Base-by-base conservation (phyloP, 2,888 invertebrate genomes). In the Plutella xylostella region DNA sequence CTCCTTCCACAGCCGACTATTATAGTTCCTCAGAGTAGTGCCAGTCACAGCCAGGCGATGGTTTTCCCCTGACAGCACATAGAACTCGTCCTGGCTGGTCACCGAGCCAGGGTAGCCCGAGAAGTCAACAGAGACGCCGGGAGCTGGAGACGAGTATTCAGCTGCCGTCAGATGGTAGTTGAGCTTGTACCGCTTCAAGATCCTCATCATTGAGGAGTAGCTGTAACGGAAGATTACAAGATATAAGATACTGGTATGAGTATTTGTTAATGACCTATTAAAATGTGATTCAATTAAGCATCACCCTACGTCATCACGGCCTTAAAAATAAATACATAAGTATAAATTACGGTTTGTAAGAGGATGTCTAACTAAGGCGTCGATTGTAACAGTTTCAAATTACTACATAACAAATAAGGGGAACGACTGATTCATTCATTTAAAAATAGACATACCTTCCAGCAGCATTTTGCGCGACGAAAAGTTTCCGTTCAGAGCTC, bases 81-180 rank as follows among this genome's bases (percentile, higher is more conserved):
- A 94, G 66, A 91, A 92, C 63, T 94, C 94, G 66, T 95, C 94
- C 43, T 92, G 90, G 25, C 94, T 94, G 31, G 90, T 90, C 30
- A 94, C 65, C 12, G 91, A 88, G 9, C 93, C 95, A 0, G 95
- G 95, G 68, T 94, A 95, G 0, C 94, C 91, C 0, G 94, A 90
- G 76, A 95, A 94, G 9, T 90, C 87, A 18, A 93, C 86, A 3
- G 88, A 86, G 33, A 83, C 82, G 0, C 91, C 92, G 1, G 92
- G 89, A 18, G 92, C 87, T 3, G 85, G 65, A 14, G 74, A 70
- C 14, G 79, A 72, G 39, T 77, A 72, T 38, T 64, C 62, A 40
- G 74, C 74, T 2, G 86, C 76, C 11, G 87, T 85, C 42, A 82
- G 68, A 53, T 90, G 92, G 65, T 89, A 94, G 49, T 89, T 88